Evolutionary conservation across 2,888 invertebrate species (phyloP).

Genomic region (Rhamphomyia laevipes): DNA sequence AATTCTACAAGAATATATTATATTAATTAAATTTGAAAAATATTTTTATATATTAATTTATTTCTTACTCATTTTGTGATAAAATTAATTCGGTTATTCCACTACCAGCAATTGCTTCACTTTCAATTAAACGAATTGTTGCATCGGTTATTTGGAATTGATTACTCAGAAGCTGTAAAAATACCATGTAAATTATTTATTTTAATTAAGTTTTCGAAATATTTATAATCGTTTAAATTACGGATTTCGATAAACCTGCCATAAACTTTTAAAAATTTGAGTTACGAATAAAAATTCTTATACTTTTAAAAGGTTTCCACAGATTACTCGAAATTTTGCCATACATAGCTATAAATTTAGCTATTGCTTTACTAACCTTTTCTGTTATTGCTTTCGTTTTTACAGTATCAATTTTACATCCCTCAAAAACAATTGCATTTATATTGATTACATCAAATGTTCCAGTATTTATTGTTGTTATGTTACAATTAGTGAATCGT

Average conservation of each 20-base stretch:
- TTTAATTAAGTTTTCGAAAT: too few species aligned
- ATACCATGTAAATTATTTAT: background rate
- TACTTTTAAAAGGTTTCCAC: too few species aligned
- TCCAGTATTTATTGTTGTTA: slow-evolving; percentile 24
- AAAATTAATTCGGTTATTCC: slow-evolving; percentile 30
- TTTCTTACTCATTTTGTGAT: slow-evolving; percentile 28
- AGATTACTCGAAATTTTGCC: too few species aligned
- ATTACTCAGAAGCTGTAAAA: slow-evolving; percentile 24
- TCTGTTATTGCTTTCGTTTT: slow-evolving; percentile 30
- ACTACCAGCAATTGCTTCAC: slow-evolving; percentile 32
- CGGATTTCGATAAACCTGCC: too few species aligned
- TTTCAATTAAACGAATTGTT: slow-evolving; percentile 31
- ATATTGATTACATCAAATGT: slow-evolving; percentile 35
- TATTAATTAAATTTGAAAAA: background rate
- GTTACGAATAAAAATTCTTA: too few species aligned
- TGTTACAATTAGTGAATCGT: slow-evolving; percentile 26
- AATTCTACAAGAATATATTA: slow-evolving; percentile 22
- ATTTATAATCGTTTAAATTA: too few species aligned
- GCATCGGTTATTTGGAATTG: slow-evolving; percentile 30
- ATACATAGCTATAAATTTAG: background rate
- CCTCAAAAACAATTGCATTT: slow-evolving; percentile 28
- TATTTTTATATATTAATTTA: background rate
- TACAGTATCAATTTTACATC: slow-evolving; percentile 29
- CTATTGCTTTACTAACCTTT: slow-evolving; percentile 22
- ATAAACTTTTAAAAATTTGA: too few species aligned